Base-by-base conservation (phyloP, 1,140 invertebrate species). In the Bombus confusus region DNA sequence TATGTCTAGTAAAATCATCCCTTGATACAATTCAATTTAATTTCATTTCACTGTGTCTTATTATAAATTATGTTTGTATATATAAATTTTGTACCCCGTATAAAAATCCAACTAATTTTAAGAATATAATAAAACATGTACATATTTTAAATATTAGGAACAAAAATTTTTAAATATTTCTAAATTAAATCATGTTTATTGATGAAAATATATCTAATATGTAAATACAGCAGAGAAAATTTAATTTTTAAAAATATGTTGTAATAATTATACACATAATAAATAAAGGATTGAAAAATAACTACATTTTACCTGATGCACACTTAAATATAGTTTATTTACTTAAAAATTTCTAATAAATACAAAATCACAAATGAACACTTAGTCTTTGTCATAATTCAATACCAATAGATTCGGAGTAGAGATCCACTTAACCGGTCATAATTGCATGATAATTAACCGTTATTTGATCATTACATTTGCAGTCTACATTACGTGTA, bases 331-430 rank as follows among this genome's bases (percentile, higher is more conserved):
- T 92, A 93, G 93, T 95, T 95, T 95, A 95, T 95, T 95, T 95
- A 95, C 94, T 95, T 95, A 94, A 93, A 95, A 94, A 95, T 92
- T 94, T 94, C 92, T 95, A 95, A 95, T 95, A 95, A 95, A 95
- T 95, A 95, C 94, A 95, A 95, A 95, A 95, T 95, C 94, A 95
- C 94, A 95, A 95, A 95, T 95, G 90, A 95, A 95, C 94, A 95
- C 93, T 94, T 94, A 94, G 92, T 94, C 93, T 94, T 95, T 94
- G 93, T 93, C 93, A 89, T 91, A 93, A 93, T 93, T 93, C 92
- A 93, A 94, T 93, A 92, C 86, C 85, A 88, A 91, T 94, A 92
- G 89, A 91, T 93, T 90, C 69, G 87, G 86, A 89, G 87, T 91
- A 88, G 87, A 87, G 91, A 90, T 92, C 88, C 85, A 85, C 81